Conservation (phyloP, 2,888 invertebrate species). For the Philopedon plagiatum region DNA sequence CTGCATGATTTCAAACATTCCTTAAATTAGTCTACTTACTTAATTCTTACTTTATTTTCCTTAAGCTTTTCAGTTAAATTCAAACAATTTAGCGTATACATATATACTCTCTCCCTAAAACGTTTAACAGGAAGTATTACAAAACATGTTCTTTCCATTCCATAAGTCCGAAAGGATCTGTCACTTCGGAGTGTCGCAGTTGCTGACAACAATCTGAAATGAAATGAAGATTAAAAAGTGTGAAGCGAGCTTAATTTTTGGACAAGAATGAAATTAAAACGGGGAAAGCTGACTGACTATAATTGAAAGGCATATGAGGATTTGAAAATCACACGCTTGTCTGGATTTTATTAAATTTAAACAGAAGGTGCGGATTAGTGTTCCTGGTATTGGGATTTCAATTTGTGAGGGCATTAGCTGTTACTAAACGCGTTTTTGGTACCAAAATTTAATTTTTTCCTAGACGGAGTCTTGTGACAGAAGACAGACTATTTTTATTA, state of each 20-base stretch:
- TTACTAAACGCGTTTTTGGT: no score
- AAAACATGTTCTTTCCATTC: constrained; percentile 23
- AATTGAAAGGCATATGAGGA: constrained; percentile 35
- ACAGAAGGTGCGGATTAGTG: background rate
- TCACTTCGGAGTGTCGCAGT: constrained; percentile 41
- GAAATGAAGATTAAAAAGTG: constrained; percentile 49
- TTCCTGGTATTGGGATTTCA: background rate
- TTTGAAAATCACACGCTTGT: constrained; percentile 37
- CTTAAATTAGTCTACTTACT: no score
- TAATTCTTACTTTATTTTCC: no score
- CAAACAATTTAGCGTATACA: background rate
- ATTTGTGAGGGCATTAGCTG: no score
- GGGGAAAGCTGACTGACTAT: constrained; percentile 26
- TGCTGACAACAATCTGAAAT: constrained; percentile 28
- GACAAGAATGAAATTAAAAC: constrained; percentile 42
- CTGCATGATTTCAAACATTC: no score
- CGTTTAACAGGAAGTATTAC: constrained; percentile 18
- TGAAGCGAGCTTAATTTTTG: constrained; percentile 50
- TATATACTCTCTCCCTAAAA: background rate
- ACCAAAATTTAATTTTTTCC: no score
- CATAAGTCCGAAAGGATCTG: constrained; percentile 28
- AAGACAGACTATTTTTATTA: no score
- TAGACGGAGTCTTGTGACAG: no score
- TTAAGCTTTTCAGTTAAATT: background rate
- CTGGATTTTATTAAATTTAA: constrained; percentile 41